Base-by-base conservation (phyloP, 2,888 invertebrate genomes). In the Diaprepes abbreviatus region DNA sequence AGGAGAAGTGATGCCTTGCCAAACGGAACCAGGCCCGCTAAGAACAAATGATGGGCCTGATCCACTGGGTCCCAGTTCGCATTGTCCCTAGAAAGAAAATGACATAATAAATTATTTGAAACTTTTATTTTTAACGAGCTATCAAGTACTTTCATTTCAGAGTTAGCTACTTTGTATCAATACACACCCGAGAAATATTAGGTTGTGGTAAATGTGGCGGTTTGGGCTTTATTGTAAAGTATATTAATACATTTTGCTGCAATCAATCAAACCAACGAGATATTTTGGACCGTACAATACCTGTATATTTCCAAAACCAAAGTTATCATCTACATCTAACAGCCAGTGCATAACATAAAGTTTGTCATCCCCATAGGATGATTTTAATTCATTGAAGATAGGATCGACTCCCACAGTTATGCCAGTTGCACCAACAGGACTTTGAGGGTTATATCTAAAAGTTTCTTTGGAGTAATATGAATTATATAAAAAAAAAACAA, bases 301-400 rank as follows among this genome's bases (percentile, higher is more conserved):
- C 54, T 67, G 64, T 10, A 69, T 62, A 50, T 74, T 75, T 43
- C 76, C 76, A 64, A 76, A 76, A 24, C 76, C 76, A 38, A 74
- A 76, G 3, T 60, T 62, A 19, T 76, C 74, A 48, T 76, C 76
- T 6, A 74, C 74, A 38, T 76, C 76, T n/a, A 71, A 45, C 31
- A 76, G 43, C 76, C 76, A 76, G 38, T 77, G 73, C 77, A 77
- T 77, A 4, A 71, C 45, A 31, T 74, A 75, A 6, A 77, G 48
- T 36, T 76, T 75, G 14, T 68, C 38, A n/a, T 71, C 71, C 16
- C 50, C 57, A 21, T 70, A 70, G 1, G 70, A 38, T 0, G 33
- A 48, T 33, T 40, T 66, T 33, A 70, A 14, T 35, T 70, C 70
- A 24, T 60, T 12, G 19, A 55, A 54, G 7, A 70, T 48, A 3